Conservation (phyloP, 2,113 vertebrate genomes). For the Odobenus rosmarus region DNA sequence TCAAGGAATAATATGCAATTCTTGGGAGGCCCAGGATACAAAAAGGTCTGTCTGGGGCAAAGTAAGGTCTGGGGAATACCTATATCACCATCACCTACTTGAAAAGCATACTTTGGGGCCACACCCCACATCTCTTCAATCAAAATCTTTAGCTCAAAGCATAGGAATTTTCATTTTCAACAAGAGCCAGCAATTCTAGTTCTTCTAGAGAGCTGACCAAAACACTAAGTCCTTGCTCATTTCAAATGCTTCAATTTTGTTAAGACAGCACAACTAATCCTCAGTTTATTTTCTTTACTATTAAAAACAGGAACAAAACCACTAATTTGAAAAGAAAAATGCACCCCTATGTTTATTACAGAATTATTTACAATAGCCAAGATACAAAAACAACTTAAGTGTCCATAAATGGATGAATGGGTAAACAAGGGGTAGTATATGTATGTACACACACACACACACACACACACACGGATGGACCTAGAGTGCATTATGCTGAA, state of each 20-base stretch:
- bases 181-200: not conserved
- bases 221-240: not conserved
- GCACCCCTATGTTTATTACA: not conserved
- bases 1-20: not conserved
- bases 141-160: not conserved
- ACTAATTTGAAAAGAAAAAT: not conserved
- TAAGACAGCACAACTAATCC: not conserved
- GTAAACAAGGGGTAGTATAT: not conserved
- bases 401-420: not conserved
- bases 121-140: not conserved
- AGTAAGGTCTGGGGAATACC: not conserved
- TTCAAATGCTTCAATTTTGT: constrained; percentile 9
- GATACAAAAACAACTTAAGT: not conserved
- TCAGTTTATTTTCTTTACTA: not conserved
- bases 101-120: not conserved
- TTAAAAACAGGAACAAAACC: not conserved
- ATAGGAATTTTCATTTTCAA: not conserved
- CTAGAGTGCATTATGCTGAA: not conserved
- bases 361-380: not conserved
- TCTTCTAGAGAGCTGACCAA: not conserved
- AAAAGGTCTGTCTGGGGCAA: not conserved
- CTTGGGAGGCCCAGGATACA: not conserved
- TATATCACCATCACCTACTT: not conserved
- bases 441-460: not conserved
- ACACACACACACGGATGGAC: not conserved